Percentiles rank a stretch among this genome's conserved stretches.
phyloP scores from a whole-genome alignment of 2,888 invertebrate genomes.

The Pterostichus niger region DNA sequence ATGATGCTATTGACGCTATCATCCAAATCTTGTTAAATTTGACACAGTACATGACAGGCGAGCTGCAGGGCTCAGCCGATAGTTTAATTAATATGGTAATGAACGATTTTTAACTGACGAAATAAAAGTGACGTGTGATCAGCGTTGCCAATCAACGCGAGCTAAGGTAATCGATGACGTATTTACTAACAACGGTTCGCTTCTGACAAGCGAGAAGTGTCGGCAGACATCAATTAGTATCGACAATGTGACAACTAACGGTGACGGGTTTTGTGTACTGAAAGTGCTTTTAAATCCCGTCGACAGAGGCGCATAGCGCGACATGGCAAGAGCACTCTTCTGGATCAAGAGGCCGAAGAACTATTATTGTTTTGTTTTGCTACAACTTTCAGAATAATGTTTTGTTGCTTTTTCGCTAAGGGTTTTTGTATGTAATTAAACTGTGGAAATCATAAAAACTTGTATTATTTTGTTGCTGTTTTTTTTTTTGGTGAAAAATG shows the following conservation, averaged over 20 bases:
- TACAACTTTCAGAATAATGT: not conserved
- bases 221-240: slow-evolving; percentile 65
- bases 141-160: slow-evolving; percentile 18
- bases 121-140: slow-evolving; percentile 49
- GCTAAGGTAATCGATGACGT: slow-evolving; percentile 62
- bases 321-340: not conserved
- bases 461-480: not conserved
- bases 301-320: not conserved
- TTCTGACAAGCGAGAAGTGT: slow-evolving; percentile 2
- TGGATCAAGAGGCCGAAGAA: slow-evolving; percentile 10
- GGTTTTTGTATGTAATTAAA: not conserved
- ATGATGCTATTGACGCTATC: not conserved
- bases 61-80: not conserved
- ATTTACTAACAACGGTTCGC: slow-evolving; percentile 33
- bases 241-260: slow-evolving; percentile 57
- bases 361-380: slow-evolving; percentile 12
- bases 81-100: slow-evolving; percentile 60
- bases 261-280: slow-evolving; percentile 33
- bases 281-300: slow-evolving; percentile 58
- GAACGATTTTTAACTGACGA: slow-evolving; percentile 32
- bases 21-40: slow-evolving; percentile 21
- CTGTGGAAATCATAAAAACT: not conserved
- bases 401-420: too few species aligned
- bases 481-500: not conserved
- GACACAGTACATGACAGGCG: slow-evolving; percentile 19